Percentiles rank a stretch among this genome's conserved stretches.
Conservation (phyloP, 2,113 vertebrate species). For the Perca schrenkii region DNA sequence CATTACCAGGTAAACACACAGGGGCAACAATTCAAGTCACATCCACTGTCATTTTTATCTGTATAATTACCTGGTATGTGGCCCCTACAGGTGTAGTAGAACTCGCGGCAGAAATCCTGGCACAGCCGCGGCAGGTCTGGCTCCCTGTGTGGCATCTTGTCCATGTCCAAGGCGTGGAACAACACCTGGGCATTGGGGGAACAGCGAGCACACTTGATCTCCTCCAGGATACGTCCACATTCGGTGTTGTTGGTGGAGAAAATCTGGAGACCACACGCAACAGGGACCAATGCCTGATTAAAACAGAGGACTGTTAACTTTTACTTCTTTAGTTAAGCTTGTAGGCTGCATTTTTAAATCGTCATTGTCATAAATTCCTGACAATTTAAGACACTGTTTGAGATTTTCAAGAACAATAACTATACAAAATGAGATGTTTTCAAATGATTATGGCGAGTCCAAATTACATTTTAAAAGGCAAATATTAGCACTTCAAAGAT, state of each 20-base stretch:
- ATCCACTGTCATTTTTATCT: slow-evolving; percentile 40
- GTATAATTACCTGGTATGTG: slow-evolving; percentile 95
- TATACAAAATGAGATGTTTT: not conserved
- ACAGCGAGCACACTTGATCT: slow-evolving; percentile 97
- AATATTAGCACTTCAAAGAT: not conserved
- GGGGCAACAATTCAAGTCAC: slow-evolving; percentile 35
- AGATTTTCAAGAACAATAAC: not conserved
- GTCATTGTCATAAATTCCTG: slow-evolving; percentile 15
- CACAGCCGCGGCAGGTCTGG: slow-evolving; percentile 93
- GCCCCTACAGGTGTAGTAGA: slow-evolving; percentile 98
- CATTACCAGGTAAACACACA: slow-evolving; percentile 49
- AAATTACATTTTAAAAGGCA: slow-evolving; percentile 10
- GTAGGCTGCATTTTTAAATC: slow-evolving; percentile 22
- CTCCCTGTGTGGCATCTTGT: slow-evolving; percentile 89
- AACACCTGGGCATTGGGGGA: slow-evolving; percentile 97
- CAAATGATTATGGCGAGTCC: slow-evolving; percentile 21
- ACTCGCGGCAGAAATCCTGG: slow-evolving; percentile 97
- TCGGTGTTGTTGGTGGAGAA: slow-evolving; percentile 98
- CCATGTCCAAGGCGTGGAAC: slow-evolving; percentile 90
- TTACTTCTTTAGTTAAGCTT: slow-evolving; percentile 23
- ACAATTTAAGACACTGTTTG: slow-evolving; percentile 9
- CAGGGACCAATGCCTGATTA: slow-evolving; percentile 52
- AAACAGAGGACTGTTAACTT: slow-evolving; percentile 41
- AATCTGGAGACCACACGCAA: slow-evolving; percentile 88
- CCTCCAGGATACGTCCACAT: slow-evolving; percentile 95